phyloP scores from a whole-genome alignment of 2,113 vertebrate species.

The Dicerorhinus sumatrensis region DNA sequence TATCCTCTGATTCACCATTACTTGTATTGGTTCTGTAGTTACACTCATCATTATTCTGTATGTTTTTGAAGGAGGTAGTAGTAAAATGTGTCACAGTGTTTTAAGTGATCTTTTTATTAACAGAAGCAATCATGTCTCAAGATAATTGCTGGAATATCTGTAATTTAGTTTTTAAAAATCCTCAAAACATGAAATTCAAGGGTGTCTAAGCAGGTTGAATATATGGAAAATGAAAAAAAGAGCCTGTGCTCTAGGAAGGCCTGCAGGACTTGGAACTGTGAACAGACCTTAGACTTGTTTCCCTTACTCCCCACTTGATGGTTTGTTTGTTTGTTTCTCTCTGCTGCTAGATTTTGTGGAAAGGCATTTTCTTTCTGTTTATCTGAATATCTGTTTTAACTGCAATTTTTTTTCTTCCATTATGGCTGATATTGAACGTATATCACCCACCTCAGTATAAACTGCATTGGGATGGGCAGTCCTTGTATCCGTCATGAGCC shows the following conservation, averaged over 20 bases:
- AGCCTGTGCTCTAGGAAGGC: neutral
- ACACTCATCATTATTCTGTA: neutral
- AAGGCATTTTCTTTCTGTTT: neutral
- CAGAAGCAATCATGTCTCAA: neutral
- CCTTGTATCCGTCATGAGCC: neutral
- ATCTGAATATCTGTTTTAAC: neutral
- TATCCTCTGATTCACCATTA: neutral
- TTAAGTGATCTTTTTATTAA: slow-evolving; percentile 24
- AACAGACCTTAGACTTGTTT: neutral
- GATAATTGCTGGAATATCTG: neutral
- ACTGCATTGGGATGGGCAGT: neutral
- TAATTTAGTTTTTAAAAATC: slow-evolving; percentile 7
- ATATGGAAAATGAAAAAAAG: neutral
- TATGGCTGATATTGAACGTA: neutral
- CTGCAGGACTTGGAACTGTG: neutral
- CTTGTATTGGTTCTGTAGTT: neutral
- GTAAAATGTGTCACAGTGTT: neutral
- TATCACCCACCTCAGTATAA: neutral
- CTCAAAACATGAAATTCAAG: neutral
- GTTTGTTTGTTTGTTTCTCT: neutral
- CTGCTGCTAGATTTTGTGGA: neutral
- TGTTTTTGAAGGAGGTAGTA: slow-evolving; percentile 8
- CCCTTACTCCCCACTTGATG: neutral
- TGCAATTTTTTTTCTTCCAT: neutral
- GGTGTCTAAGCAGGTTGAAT: neutral